Base-by-base conservation (phyloP, 2,797 vertebrate species). In the Sebastes umbrosus region DNA sequence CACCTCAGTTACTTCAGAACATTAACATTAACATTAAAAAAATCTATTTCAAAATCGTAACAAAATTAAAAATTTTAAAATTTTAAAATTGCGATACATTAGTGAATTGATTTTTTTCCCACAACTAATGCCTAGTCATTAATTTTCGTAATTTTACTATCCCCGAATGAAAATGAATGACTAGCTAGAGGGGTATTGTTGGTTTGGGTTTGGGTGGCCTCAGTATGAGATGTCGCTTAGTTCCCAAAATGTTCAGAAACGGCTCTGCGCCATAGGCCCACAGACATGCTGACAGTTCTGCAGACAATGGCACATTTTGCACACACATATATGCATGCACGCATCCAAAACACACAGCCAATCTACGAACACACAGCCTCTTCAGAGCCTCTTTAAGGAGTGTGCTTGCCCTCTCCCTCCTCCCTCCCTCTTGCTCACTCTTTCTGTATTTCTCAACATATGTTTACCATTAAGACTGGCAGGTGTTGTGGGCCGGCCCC, bases 401-500 rank as follows among this genome's bases (percentile, higher is more conserved):
- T 64, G 64, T 71, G 55, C 80, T 69, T 59, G 68, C 77, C 69
- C 66, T 73, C 64, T 70, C 64, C 75, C 73, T 60, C 62, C 64
- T 80, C 59, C 65, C 63, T 54, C 46, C 64, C 84, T 81, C 73
- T 78, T 77, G 70, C 78, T 70, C 70, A 55, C 82, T 62, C 69
- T 69, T 68, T 70, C 77, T 58, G 64, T 77, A 60, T 84, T 87
- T 87, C 90, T 88, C 36, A 20, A 93, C 94, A 95, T 89, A 91
- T 92, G 94, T 95, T 95, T 94, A 93, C 87, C 90, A 94, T 95
- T 95, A 95, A 88, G 87, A 94, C 89, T 94, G 93, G 93, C 95
- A 95, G 95, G 95, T 95, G 94, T 92, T 95, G 85, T 84, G 77
- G 84, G 86, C 87, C 89, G 87, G 88, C 90, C 86, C 90, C 87